Percentiles rank a stretch among this genome's conserved stretches.
These are phyloP conservation scores for Argyrosomus regius DNA, from an alignment of 2,797 vertebrate species.

Conservation along the genomic window DNA sequence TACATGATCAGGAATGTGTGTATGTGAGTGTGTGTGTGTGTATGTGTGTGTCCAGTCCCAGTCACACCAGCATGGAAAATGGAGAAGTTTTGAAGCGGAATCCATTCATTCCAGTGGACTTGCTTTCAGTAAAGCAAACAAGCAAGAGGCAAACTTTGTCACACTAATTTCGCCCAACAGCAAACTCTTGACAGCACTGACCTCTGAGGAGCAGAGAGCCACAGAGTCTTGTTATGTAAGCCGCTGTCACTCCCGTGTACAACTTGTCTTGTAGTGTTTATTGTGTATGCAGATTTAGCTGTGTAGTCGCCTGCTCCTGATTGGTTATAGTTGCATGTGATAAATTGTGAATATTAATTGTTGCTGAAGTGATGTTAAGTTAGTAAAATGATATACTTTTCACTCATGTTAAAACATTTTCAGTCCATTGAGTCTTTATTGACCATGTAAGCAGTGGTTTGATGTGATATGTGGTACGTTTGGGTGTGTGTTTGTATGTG, in stretches of 20 bases:
- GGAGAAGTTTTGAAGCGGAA: neutral
- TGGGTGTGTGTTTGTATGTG: constrained; percentile 7
- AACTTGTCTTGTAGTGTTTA: too few relatives aligned
- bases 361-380: too few relatives aligned
- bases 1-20: constrained; percentile 11
- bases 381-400: neutral
- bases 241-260: too few relatives aligned
- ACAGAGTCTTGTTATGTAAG: neutral
- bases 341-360: too few relatives aligned
- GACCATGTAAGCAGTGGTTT: neutral
- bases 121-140: too few relatives aligned
- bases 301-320: too few relatives aligned
- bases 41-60: neutral
- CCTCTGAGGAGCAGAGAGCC: neutral
- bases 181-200: neutral
- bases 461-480: neutral
- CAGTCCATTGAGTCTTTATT: neutral
- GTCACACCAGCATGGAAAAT: neutral
- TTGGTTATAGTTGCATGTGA: too few relatives aligned
- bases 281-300: too few relatives aligned
- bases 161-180: neutral
- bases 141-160: neutral
- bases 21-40: constrained; percentile 15
- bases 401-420: neutral
- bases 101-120: neutral